Percentiles rank a stretch among this genome's conserved stretches.
phyloP scores from a whole-genome alignment of 1,140 invertebrate species.

The Neuroterus valhalla region DNA sequence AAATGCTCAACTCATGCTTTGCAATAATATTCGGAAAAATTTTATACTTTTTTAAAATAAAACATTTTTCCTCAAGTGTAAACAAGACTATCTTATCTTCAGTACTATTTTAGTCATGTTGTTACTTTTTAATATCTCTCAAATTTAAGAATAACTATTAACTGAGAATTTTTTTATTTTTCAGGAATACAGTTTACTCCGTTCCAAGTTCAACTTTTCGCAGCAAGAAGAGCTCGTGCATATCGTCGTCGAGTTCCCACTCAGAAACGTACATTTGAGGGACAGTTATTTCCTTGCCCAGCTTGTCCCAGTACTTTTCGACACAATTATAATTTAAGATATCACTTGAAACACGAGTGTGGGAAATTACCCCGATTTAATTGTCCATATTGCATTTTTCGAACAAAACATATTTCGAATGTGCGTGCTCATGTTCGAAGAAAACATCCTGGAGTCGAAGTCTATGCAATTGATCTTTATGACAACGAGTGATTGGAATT shows the following conservation, averaged over 20 bases:
- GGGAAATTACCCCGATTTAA: constrained; percentile 76
- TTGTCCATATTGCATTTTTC: constrained; percentile 74
- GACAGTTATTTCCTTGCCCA: constrained; percentile 55
- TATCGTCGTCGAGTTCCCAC: background rate
- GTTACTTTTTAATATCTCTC: background rate
- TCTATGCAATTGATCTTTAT: constrained; percentile 53
- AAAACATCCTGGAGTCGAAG: constrained; percentile 53
- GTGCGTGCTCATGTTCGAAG: constrained; percentile 64
- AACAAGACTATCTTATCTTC: background rate
- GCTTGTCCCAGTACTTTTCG: constrained; percentile 60
- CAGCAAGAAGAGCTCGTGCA: constrained; percentile 17
- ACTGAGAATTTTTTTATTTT: constrained; percentile 12
- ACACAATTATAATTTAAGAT: constrained; percentile 73
- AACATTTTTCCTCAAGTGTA: too few species aligned
- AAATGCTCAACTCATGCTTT: too few species aligned
- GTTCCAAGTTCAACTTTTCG: constrained; percentile 4
- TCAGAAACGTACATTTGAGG: constrained; percentile 33
- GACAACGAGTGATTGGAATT: constrained; percentile 30
- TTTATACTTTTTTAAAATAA: too few species aligned
- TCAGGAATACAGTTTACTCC: constrained; percentile 4
- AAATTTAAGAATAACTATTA: background rate
- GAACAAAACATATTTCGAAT: constrained; percentile 63
- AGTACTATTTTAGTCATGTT: background rate
- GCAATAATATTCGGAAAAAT: too few species aligned
- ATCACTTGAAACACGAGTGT: constrained; percentile 78